Percentiles rank a stretch among this genome's conserved stretches.
Conservation (phyloP, 1,140 invertebrate genomes). For the Melitaea cinxia region DNA sequence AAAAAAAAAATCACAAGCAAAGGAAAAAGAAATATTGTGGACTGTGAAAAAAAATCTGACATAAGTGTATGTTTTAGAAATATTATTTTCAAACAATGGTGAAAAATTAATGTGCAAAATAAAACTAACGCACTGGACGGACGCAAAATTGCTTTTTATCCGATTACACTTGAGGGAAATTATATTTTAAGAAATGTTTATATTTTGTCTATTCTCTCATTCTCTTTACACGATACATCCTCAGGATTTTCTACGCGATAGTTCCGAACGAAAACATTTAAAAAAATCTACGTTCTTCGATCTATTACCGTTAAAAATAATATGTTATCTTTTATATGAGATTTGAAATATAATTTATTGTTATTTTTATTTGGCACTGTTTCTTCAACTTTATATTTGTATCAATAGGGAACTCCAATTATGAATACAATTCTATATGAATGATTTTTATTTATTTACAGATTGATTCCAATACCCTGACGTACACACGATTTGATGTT, state of each 20-base stretch:
- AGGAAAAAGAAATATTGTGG: background rate
- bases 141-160: constrained; percentile 53
- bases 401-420: constrained; percentile 5
- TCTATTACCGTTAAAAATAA: background rate
- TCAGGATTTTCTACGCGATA: too few species aligned
- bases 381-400: constrained; percentile 6
- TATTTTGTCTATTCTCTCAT: background rate
- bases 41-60: background rate
- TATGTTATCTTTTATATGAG: background rate
- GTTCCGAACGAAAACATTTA: too few species aligned
- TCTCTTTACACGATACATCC: too few species aligned
- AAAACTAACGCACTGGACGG: constrained; percentile 49
- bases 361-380: constrained; percentile 28
- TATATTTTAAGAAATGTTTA: background rate
- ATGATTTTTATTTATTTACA: constrained; percentile 32
- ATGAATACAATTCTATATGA: constrained; percentile 12
- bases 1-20: background rate
- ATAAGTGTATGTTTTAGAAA: background rate
- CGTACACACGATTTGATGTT: constrained; percentile 22
- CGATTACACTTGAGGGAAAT: constrained; percentile 5
- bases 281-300: too few species aligned
- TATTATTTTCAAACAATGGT: background rate
- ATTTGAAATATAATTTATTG: background rate
- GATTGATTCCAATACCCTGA: constrained; percentile 32
- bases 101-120: constrained; percentile 5